A percentile compares a stretch with the other conserved stretches of the same genome.
phyloP scores from a whole-genome alignment of 2,797 vertebrate species.

The Leptatherina wallacei region DNA sequence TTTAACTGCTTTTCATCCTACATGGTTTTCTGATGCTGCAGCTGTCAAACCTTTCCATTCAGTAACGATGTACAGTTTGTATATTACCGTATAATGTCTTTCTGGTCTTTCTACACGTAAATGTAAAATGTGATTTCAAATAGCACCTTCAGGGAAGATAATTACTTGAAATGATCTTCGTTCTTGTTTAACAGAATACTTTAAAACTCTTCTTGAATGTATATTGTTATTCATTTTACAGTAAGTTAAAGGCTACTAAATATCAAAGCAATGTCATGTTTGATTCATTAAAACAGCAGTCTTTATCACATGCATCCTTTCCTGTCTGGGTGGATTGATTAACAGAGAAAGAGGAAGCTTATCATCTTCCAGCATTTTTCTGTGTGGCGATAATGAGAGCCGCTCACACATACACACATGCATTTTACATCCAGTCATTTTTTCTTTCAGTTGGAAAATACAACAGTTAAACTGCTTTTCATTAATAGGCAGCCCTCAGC shows the following conservation, averaged over 20 bases:
- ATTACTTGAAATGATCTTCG: too few relatives aligned
- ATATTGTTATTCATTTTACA: neutral
- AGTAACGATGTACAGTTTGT: neutral
- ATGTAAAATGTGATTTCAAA: neutral
- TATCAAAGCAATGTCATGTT: conserved; percentile 1
- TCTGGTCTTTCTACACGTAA: neutral
- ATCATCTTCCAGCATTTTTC: conserved; percentile 15
- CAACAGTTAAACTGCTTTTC: neutral
- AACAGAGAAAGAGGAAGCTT: conserved; percentile 6
- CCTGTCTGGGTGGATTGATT: conserved; percentile 32
- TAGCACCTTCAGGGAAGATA: neutral
- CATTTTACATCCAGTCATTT: conserved; percentile 1
- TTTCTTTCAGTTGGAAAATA: neutral
- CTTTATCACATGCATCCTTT: conserved; percentile 28
- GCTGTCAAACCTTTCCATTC: neutral
- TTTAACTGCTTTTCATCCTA: neutral
- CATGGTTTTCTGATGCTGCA: neutral
- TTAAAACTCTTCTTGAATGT: neutral
- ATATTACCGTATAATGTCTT: neutral
- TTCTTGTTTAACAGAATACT: neutral
- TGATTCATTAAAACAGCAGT: conserved; percentile 30
- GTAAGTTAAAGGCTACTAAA: neutral
- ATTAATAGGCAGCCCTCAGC: neutral
- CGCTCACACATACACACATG: neutral
- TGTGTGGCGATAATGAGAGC: conserved; percentile 2